Base-by-base conservation (phyloP, 30 jellyfish, hydroid and myxozoan species). In the Chrysaora quinquecirrha region DNA sequence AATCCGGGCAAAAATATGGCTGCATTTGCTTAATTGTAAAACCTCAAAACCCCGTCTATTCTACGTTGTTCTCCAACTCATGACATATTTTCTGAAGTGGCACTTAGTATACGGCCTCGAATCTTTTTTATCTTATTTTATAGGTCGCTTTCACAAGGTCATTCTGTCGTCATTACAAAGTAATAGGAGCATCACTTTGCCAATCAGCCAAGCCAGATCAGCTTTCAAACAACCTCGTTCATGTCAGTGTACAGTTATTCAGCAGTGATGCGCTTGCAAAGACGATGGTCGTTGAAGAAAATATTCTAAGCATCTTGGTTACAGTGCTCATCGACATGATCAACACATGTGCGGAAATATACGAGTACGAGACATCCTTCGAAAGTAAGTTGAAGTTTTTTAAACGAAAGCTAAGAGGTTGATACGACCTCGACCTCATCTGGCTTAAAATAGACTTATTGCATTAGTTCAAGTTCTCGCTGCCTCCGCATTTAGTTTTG, bases 231-330 rank as follows among this genome's bases (percentile, higher is more conserved):
- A 90, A 73, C 48, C 63, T 80, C 27, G 95, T 91, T 25, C 98
- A 91, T 85, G 98, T 86, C 75, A 91, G 96, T 52, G 98, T 91
- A 0, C 98, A 91, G 63, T 80, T 91, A 58, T 91, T 91, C 84
- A 91, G 98, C 52, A 91, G 88, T 73, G 98, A 91, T 19, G 76
- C 34, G 18, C 78, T 91, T 16, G 98, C 98, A 20, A 68, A 72
- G 12, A 29, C 73, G 19, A 91, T 91, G 98, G 98, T 91, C 0
- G 83, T 58, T 4, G 96, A 91, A 69, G 98, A 91, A 64, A 71
- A 73, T 1, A 81, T 85, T 30, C 80, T 91, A 23, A 63, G 71
- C 48, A 66, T 81, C 10, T 30, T 91, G 76, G 61, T 85, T 9
- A 48, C 77, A 24, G 95, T 80, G 28, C 91, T 85, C 7, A 48